Evolutionary conservation across 2,113 vertebrate species (phyloP), one percentile per base, ranked within the genome.

Genomic region (Tenrec ecaudatus): DNA sequence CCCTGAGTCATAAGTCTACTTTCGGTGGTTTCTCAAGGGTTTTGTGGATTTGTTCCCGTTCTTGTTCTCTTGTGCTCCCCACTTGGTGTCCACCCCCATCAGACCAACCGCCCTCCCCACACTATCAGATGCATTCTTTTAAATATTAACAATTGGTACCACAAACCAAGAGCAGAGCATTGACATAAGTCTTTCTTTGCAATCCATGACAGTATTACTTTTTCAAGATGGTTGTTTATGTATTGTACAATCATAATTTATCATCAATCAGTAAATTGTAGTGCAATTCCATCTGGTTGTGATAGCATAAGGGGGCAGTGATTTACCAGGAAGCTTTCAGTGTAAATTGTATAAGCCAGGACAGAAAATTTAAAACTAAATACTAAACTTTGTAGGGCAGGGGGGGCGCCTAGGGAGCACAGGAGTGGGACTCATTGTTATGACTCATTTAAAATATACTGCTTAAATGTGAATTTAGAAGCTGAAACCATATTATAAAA

Each of bases 341-440:
- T 81, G 1, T 58, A 83, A 83, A 94, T 33, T 81, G 10, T 40
- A 23, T 33, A 16, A 92, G 1, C 25, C 23, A 91, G 20, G 31
- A 62, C n/a, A 81, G 36, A 96, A 96, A 96, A 86, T 88, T 93
- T 96, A 97, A 96, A 76, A 88, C 2, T 0, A 0, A 11, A 87
- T 90, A 94, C 87, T 81, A 97, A 95, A 95, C 75, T 95, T 91
- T 76, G 16, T 85, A 4, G 40, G 40, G 47, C 5, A 53, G 12
- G 9, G 47, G 47, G 47, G 60, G 60, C n/a, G n/a, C n/a, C n/a
- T n/a, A n/a, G 23, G 23, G 14, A n/a, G n/a, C n/a, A 10, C 58
- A 60, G 58, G 3, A 25, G 25, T 85, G 66, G 14, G 71, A 93
- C 53, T 43, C 17, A 89, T 80, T 97, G 91, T 81, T 82, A 88